A percentile compares a stretch with the other conserved stretches of the same genome.
Conservation (phyloP, 2,113 vertebrate genomes). For the Rhynchomys soricoides region DNA sequence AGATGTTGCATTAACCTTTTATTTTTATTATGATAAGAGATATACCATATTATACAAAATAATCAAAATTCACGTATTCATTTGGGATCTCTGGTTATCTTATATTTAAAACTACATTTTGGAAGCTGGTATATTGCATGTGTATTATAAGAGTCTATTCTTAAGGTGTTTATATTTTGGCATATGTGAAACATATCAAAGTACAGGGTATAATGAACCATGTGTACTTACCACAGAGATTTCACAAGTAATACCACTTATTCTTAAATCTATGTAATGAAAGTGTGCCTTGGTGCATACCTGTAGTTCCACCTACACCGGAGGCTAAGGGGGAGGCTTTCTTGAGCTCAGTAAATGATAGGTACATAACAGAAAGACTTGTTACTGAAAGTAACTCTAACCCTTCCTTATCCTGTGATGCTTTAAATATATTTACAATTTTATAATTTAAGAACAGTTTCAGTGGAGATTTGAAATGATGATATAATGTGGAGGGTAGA, state of each 20-base stretch:
- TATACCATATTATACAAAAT: constrained; percentile 18
- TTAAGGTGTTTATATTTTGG: constrained; percentile 51
- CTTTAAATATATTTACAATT: constrained; percentile 11
- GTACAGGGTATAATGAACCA: background rate
- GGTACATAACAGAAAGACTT: constrained; percentile 30
- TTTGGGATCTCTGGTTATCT: constrained; percentile 2
- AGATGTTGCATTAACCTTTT: background rate
- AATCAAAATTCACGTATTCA: constrained; percentile 15
- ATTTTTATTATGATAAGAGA: constrained; percentile 37
- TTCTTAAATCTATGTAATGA: constrained; percentile 22
- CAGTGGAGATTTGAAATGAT: background rate
- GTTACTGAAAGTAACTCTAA: constrained; percentile 39
- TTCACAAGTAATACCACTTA: background rate
- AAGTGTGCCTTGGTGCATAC: background rate
- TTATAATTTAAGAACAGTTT: constrained; percentile 37
- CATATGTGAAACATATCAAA: constrained; percentile 13
- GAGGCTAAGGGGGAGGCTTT: background rate
- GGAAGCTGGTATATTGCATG: background rate
- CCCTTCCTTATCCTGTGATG: background rate
- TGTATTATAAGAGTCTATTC: constrained; percentile 6
- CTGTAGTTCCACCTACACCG: background rate
- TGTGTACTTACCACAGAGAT: background rate
- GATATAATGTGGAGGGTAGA: background rate
- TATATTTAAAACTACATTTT: constrained; percentile 49
- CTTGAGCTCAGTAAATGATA: background rate